Evolutionary conservation across 2,888 invertebrate genomes (phyloP), one percentile per base, ranked within the genome.

Genomic region (Ferdinandea cuprea): DNA sequence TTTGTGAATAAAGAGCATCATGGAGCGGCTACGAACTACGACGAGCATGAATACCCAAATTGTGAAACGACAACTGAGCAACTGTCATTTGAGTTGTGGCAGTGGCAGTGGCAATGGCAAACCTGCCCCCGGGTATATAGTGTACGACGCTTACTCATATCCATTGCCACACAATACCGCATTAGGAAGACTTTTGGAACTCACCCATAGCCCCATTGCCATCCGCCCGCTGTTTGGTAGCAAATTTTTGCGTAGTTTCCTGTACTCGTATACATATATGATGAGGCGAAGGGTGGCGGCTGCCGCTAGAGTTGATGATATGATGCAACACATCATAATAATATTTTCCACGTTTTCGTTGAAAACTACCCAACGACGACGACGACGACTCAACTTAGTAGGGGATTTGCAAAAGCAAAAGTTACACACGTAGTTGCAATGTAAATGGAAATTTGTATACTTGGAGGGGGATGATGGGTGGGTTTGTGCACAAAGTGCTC

Each of bases 341-440:
- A 61, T 28, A 63, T 73, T 74, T 63, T 48, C 56, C 73, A 61
- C 79, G 42, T 46, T 61, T 30, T 52, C 63, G 48, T 58, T 48
- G 50, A 74, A 80, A 74, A 80, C 68, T 66, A 50, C 35, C 48
- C 65, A 35, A 6, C 35, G 32, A 74, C 30, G 21, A 54, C 17
- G 30, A 15, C 37, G 15, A 15, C 13, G 40, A 40, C 15, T 30
- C 44, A 40, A 30, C n/a, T 48, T 37, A 32, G 40, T 68, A 11
- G 66, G 50, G 58, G 65, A 59, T 61, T 61, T 56, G 61, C 59
- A n/a, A 56, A 56, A 56, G 54, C 61, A 68, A 65, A 63, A 69
- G 69, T 59, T 81, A 65, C 80, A 58, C 80, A 81, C 80, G 80
- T 81, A 81, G 69, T 59, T 71, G 76, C 69, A 76, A 81, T 76